Percentiles rank a stretch among this genome's conserved stretches.
These are phyloP conservation scores for Phodopus roborovskii DNA, from an alignment of 2,113 vertebrate species.

Conservation along the genomic window DNA sequence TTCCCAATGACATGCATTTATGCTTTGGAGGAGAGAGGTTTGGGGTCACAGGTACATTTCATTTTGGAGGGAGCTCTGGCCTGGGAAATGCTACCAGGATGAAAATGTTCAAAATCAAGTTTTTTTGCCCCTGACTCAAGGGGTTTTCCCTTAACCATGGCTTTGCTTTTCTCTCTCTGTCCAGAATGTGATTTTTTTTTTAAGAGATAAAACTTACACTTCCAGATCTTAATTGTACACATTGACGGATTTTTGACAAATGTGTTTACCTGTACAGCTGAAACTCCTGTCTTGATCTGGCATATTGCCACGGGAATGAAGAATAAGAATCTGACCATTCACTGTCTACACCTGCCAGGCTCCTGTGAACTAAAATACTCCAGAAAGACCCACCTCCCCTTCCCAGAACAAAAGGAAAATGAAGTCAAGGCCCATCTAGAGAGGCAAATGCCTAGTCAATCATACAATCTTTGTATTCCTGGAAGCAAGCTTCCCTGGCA, in stretches of 20 bases:
- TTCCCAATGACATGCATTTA: background rate
- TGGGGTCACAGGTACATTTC: background rate
- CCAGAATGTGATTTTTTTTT: slow-evolving; percentile 13
- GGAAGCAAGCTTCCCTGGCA: background rate
- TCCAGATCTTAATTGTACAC: background rate
- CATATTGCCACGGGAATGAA: background rate
- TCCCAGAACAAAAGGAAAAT: slow-evolving; percentile 19
- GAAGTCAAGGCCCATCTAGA: background rate
- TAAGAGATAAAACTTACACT: background rate
- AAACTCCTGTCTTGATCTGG: background rate
- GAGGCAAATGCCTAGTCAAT: background rate
- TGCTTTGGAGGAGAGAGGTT: background rate
- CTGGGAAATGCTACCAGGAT: background rate
- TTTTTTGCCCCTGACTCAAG: background rate
- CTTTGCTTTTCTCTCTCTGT: background rate
- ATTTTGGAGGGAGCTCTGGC: no score
- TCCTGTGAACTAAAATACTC: background rate
- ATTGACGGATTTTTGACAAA: slow-evolving; percentile 54
- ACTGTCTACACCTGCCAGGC: background rate
- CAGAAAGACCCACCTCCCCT: background rate
- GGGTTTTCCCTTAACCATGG: background rate
- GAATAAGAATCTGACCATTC: background rate
- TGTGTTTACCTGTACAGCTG: background rate
- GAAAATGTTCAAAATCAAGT: background rate
- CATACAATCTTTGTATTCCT: background rate